Percentiles rank a stretch among this genome's conserved stretches.
phyloP scores from a whole-genome alignment of 2,113 vertebrate genomes.

The Oryzias woworae region DNA sequence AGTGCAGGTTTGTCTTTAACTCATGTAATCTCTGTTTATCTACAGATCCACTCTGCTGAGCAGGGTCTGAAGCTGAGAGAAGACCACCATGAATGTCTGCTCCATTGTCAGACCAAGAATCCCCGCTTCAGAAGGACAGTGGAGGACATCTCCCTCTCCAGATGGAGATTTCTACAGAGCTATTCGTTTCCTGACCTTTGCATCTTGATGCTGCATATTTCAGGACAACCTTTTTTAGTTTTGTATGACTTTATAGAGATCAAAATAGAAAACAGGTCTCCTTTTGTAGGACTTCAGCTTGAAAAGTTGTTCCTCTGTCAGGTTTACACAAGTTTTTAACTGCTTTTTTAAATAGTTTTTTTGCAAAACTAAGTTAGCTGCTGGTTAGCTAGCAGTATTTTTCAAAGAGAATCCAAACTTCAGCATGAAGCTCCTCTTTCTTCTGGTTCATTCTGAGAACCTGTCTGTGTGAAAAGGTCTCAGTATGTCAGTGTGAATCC shows the following conservation, averaged over 20 bases:
- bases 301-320: not conserved
- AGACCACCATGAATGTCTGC: constrained; percentile 9
- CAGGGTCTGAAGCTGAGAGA: constrained; percentile 76
- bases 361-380: constrained; percentile 80
- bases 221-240: constrained; percentile 59
- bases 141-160: constrained; percentile 52
- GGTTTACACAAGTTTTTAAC: too few relatives aligned
- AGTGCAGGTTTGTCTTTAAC: too few relatives aligned
- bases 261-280: constrained; percentile 9
- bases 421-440: constrained; percentile 42
- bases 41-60: constrained; percentile 86
- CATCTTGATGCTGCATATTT: constrained; percentile 67
- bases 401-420: constrained; percentile 40
- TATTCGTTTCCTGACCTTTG: constrained; percentile 29
- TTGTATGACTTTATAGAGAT: constrained; percentile 70
- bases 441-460: constrained; percentile 33
- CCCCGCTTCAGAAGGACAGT: constrained; percentile 57
- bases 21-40: not conserved
- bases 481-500: too few relatives aligned
- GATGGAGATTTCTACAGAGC: not conserved
- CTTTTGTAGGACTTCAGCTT: constrained; percentile 1
- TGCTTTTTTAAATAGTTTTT: too few relatives aligned
- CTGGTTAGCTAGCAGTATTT: constrained; percentile 85
- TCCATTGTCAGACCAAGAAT: constrained; percentile 32
- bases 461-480: constrained; percentile 5